A percentile compares a stretch with the other conserved stretches of the same genome.
phyloP scores from a whole-genome alignment of 2,113 vertebrate genomes.

The Notarius lentiginosus region DNA sequence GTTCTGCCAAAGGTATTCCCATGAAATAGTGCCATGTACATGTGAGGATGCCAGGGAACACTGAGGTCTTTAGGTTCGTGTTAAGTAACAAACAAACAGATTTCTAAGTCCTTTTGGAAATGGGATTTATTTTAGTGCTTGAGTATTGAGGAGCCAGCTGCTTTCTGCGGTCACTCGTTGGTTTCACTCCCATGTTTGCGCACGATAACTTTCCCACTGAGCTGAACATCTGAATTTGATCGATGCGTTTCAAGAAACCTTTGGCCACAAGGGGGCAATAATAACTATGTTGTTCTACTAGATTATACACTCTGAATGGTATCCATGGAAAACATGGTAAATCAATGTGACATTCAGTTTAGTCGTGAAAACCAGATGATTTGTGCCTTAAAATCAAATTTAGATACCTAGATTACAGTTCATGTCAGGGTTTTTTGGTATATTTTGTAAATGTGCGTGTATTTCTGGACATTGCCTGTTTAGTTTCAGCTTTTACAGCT shows the following conservation, averaged over 20 bases:
- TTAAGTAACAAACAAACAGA: not conserved
- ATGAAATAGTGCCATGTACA: not conserved
- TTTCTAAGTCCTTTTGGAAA: constrained; percentile 1
- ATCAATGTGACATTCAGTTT: not conserved
- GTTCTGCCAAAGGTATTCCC: not conserved
- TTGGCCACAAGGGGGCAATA: constrained; percentile 35
- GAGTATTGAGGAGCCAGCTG: constrained; percentile 20
- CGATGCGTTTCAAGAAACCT: constrained; percentile 24
- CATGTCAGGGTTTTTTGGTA: not conserved
- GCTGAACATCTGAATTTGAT: constrained; percentile 1
- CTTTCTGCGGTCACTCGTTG: constrained; percentile 15
- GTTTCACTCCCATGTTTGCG: constrained; percentile 27
- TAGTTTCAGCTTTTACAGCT: not conserved
- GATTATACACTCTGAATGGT: constrained; percentile 16
- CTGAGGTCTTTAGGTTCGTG: not conserved
- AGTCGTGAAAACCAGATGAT: not conserved
- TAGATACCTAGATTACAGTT: not conserved
- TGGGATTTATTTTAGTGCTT: constrained; percentile 10
- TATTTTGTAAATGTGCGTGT: not conserved
- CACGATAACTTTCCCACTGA: not conserved
- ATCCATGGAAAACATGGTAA: constrained; percentile 12
- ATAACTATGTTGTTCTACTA: constrained; percentile 28
- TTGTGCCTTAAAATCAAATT: not conserved
- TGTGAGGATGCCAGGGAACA: constrained; percentile 18
- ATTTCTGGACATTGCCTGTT: not conserved